Base-by-base conservation (phyloP, 1,140 invertebrate species). In the Bombus waltoni region DNA sequence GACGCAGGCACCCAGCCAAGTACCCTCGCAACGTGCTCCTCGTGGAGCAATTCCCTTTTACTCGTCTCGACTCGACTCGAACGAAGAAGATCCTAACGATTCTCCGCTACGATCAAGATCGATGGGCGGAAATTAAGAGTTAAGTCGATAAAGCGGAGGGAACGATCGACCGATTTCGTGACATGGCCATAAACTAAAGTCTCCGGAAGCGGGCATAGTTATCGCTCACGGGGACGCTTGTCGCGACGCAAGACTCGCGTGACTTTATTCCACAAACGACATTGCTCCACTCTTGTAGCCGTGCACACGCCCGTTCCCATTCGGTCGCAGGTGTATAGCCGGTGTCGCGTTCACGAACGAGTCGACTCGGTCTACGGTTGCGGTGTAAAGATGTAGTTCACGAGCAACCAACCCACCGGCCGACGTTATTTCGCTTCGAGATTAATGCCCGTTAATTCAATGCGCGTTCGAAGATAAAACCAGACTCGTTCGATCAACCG, bases 211-310 rank as follows among this genome's bases (percentile, higher is more conserved):
- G 76, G 83, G 28, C 40, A 68, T 85, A 85, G 83, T 85, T 85
- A 86, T 81, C 84, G 84, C 78, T 81, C 71, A 86, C 57, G 59
- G 59, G 71, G 78, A 81, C 62, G 78, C 84, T 81, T 81, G 72
- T 86, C 71, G 84, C 84, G 84, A 86, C 79, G 78, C 70, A 68
- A n/a, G 59, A 62, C 59, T 81, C 79, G 84, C 84, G 84, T 86
- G 78, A 81, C 84, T 86, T 68, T 81, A 86, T 81, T 81, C 79
- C 44, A 66, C 78, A 66, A 81, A 74, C 84, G 84, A 81, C 83
- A 80, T 86, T 74, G 70, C 84, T 86, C 84, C 79, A 47, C 59
- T 81, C 62, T 81, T 38, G 70, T 74, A 42, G 4, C 44, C 53
- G 71, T 75, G 73, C 38, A n/a, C 25, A 32, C 35, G 13, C 4